phyloP scores from a whole-genome alignment of 2,797 vertebrate species.

The Danio albolineatus region DNA sequence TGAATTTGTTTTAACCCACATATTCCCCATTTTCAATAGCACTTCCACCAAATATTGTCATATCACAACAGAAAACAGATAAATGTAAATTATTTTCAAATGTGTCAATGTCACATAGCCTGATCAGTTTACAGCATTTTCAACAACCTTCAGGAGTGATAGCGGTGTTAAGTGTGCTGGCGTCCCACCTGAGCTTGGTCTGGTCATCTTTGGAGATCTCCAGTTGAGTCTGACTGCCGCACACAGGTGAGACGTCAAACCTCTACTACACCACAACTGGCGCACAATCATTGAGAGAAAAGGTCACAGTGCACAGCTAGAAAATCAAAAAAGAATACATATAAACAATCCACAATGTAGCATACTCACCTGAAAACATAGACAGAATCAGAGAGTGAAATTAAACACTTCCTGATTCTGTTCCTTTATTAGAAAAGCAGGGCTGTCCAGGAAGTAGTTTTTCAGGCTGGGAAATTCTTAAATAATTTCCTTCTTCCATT shows the following conservation, averaged over 20 bases:
- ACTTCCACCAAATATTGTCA: too few species aligned
- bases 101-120: too few species aligned
- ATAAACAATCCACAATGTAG: slow-evolving; percentile 1
- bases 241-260: slow-evolving; percentile 56
- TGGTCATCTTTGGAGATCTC: slow-evolving; percentile 65
- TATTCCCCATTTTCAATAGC: too few species aligned
- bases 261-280: slow-evolving; percentile 60
- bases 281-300: slow-evolving; percentile 67
- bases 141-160: slow-evolving; percentile 66
- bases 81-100: too few species aligned
- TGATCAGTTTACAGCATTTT: too few species aligned
- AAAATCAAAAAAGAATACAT: slow-evolving; percentile 15
- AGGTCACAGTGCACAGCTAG: slow-evolving; percentile 11
- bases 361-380: slow-evolving; percentile 13
- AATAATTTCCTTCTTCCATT: not conserved
- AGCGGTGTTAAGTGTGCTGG: not conserved
- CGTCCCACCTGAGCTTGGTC: slow-evolving; percentile 76
- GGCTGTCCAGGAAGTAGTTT: not conserved
- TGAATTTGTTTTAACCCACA: too few species aligned
- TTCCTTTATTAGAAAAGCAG: not conserved
- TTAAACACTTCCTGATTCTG: slow-evolving; percentile 7
- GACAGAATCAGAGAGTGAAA: not conserved
- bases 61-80: too few species aligned
- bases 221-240: slow-evolving; percentile 52
- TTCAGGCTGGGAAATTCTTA: not conserved